Conservation (phyloP, 2,797 vertebrate genomes). For the Gouania willdenowi region DNA sequence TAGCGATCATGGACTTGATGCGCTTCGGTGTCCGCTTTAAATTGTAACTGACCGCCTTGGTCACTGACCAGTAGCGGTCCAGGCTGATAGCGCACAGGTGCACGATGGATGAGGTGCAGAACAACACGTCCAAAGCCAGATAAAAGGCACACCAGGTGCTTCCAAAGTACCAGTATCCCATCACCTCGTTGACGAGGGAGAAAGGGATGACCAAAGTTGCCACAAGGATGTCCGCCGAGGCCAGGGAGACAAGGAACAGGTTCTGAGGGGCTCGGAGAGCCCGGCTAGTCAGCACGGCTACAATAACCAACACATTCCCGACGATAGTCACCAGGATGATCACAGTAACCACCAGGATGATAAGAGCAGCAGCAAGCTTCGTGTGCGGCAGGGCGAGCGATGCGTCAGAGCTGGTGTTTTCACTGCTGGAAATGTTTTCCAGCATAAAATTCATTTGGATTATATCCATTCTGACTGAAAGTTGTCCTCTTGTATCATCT, state of each 20-base stretch:
- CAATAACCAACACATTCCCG: conserved; percentile 85
- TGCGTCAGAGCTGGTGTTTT: conserved; percentile 53
- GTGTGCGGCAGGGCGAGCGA: conserved; percentile 58
- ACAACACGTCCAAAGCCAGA: conserved; percentile 85
- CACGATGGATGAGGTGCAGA: conserved; percentile 90
- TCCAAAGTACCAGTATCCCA: conserved; percentile 92
- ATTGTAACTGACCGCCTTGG: conserved; percentile 86
- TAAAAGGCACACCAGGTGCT: conserved; percentile 89
- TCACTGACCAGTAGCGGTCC: conserved; percentile 91
- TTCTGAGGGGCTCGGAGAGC: conserved; percentile 87
- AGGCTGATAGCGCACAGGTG: conserved; percentile 92
- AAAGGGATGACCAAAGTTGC: conserved; percentile 88
- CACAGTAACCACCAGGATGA: conserved; percentile 77
- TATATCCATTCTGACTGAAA: conserved; percentile 67
- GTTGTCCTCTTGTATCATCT: conserved; percentile 50
- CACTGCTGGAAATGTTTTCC: conserved; percentile 66
- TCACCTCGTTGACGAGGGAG: conserved; percentile 86
- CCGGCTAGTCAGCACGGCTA: conserved; percentile 84
- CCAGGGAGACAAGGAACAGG: conserved; percentile 88
- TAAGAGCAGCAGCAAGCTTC: conserved; percentile 65
- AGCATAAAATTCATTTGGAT: conserved; percentile 29
- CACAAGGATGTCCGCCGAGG: conserved; percentile 89
- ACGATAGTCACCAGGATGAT: conserved; percentile 82
- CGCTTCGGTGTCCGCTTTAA: conserved; percentile 82
- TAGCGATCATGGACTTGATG: conserved; percentile 84